These are phyloP conservation scores for Bombyx huttoni DNA, from an alignment of 2,888 invertebrate species.

Conservation along the genomic window DNA sequence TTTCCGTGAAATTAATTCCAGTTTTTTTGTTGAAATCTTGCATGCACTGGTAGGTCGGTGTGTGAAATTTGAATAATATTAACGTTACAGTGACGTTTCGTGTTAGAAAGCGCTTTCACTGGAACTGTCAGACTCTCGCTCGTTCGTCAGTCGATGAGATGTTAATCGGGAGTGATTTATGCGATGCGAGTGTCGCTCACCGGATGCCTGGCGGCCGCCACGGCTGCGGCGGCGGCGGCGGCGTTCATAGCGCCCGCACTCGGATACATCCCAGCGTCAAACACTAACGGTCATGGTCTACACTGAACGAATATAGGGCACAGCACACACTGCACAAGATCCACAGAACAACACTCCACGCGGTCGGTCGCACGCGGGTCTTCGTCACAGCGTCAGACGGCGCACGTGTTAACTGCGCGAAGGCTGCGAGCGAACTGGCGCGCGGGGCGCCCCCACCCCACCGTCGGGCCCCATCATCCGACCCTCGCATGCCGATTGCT, in stretches of 20 bases:
- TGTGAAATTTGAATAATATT: constrained; percentile 2
- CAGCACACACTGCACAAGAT: constrained; percentile 58
- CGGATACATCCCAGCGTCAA: constrained; percentile 83
- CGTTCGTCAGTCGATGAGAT: not conserved
- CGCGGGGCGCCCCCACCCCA: constrained; percentile 30
- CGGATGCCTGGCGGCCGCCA: constrained; percentile 89
- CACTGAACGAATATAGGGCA: constrained; percentile 44
- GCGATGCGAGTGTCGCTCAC: constrained; percentile 37
- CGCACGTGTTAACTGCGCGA: constrained; percentile 30
- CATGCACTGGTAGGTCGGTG: constrained; percentile 1
- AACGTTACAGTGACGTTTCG: not conserved
- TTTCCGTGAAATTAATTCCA: not conserved
- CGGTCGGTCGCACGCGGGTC: constrained; percentile 53
- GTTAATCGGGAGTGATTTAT: constrained; percentile 1
- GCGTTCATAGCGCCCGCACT: constrained; percentile 88
- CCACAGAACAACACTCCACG: constrained; percentile 47
- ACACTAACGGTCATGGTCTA: constrained; percentile 60
- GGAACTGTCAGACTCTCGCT: not conserved
- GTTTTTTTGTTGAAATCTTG: not conserved
- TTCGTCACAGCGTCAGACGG: constrained; percentile 17
- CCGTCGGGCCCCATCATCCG: constrained; percentile 30
- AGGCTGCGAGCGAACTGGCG: constrained; percentile 49
- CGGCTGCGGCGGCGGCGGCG: constrained; percentile 87
- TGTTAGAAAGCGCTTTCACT: not conserved
- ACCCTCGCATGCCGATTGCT: constrained; percentile 54